Base-by-base conservation (phyloP, 2,113 vertebrate species). In the Heterocephalus glaber region DNA sequence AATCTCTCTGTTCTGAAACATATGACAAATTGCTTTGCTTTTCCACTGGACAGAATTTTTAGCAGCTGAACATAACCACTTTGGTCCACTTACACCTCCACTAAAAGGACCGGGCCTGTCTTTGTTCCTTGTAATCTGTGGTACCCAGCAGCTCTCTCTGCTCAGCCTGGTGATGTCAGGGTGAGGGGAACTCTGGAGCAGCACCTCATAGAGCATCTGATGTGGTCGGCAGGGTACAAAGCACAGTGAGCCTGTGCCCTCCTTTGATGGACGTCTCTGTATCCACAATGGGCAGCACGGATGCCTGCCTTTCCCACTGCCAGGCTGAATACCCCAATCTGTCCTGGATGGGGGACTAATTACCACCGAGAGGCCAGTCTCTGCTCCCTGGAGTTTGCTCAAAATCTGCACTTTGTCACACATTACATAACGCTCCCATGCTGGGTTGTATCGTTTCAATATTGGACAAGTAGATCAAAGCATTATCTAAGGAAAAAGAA, bases 381-480 rank as follows among this genome's bases (percentile, higher is more conserved):
- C 90, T 19, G n/a, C 47, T 54, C 82, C 8, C 33, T 58, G 35
- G 82, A 81, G 68, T 38, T 0, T 17, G 44, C 38, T 63, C 7
- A 49, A 20, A 60, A 47, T 56, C 44, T 8, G 17, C 1, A 35
- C 35, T 60, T 66, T 44, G 9, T 35, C 33, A 56, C 44, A n/a
- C 7, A 5, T 41, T 41, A 54, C 14, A 41, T 49, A 63, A 30
- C 4, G 47, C n/a, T 56, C 41, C 89, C 47, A 58, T 3, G 11
- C 26, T 28, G 33, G 74, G 68, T 20, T 63, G 11, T 41, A 33
- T 11, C 38, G 2, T 91, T 65, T 70, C 49, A 79, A 72, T 58
- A 41, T 44, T 16, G 88, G 54, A 86, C 87, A 88, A 66, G 94
- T 2, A 12, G 22, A 92, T 85, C 84, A 86, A 89, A 89, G 79